Evolutionary conservation across 2,797 vertebrate species (phyloP).

Genomic region (Argya squamiceps): DNA sequence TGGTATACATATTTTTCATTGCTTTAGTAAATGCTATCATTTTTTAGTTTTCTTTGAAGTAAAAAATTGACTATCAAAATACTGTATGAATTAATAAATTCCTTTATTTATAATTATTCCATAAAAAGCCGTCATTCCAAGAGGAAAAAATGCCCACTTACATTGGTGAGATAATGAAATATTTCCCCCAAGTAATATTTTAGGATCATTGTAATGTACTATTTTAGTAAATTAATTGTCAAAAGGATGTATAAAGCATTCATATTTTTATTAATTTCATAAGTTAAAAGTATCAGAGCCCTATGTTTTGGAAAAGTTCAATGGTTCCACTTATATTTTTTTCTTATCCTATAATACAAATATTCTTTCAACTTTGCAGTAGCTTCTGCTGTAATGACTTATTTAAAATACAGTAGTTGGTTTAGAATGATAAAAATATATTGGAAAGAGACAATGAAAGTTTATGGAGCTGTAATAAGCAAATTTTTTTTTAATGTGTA

Average conservation of each 20-base stretch:
- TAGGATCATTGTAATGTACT: background rate
- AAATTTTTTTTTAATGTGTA: background rate
- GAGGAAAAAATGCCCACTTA: background rate
- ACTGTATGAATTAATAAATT: background rate
- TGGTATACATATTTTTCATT: background rate
- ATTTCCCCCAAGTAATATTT: background rate
- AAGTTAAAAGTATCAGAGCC: background rate
- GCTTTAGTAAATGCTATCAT: background rate
- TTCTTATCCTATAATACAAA: background rate
- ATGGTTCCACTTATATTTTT: background rate
- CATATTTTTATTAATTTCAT: background rate
- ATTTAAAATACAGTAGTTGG: background rate
- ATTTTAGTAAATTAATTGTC: background rate
- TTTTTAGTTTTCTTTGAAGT: background rate
- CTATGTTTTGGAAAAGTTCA: background rate
- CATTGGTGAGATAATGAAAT: background rate
- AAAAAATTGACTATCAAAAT: background rate
- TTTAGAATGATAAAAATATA: background rate
- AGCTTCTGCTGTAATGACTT: background rate
- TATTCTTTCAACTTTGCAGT: background rate
- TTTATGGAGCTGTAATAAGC: background rate
- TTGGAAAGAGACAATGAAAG: background rate
- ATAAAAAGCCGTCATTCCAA: background rate
- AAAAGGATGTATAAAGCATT: background rate
- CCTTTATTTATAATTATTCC: background rate